These are phyloP conservation scores for Microlaimidae sp. DNA, from an alignment of 2,888 invertebrate genomes.

Conservation along the genomic window DNA sequence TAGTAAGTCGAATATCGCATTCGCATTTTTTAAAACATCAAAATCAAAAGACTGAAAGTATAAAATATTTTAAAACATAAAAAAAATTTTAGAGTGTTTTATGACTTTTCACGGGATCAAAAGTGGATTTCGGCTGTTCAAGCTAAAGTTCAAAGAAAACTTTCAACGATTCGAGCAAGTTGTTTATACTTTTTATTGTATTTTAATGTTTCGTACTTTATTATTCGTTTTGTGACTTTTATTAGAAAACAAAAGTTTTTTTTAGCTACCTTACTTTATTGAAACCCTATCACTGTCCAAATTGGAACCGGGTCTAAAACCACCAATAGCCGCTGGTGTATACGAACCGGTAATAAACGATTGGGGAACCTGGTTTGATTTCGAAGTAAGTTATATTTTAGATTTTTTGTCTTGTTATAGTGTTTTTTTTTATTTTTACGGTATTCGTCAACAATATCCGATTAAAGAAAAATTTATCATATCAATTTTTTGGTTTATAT, in stretches of 20 bases:
- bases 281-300: slow-evolving; percentile 53
- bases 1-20: too few relatives aligned
- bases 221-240: too few relatives aligned
- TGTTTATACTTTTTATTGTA: too few relatives aligned
- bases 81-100: slow-evolving; percentile 48
- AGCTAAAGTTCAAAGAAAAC: slow-evolving; percentile 64
- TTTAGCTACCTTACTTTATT: slow-evolving; percentile 63
- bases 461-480: too few relatives aligned
- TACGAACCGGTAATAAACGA: slow-evolving; percentile 53
- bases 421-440: too few relatives aligned
- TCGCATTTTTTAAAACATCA: too few relatives aligned
- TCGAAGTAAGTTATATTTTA: slow-evolving; percentile 48
- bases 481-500: too few relatives aligned
- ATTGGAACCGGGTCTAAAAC: slow-evolving; percentile 25
- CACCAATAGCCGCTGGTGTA: slow-evolving; percentile 26
- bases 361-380: slow-evolving; percentile 70
- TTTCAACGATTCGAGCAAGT: slow-evolving; percentile 62
- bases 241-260: too few relatives aligned
- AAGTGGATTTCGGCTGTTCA: slow-evolving; percentile 53
- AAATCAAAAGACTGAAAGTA: too few relatives aligned
- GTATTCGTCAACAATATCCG: too few relatives aligned
- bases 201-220: not conserved
- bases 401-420: too few relatives aligned
- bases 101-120: slow-evolving; percentile 60
- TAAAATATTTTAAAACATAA: too few relatives aligned